phyloP scores from a whole-genome alignment of 2,113 vertebrate genomes.

The Mustela lutreola region DNA sequence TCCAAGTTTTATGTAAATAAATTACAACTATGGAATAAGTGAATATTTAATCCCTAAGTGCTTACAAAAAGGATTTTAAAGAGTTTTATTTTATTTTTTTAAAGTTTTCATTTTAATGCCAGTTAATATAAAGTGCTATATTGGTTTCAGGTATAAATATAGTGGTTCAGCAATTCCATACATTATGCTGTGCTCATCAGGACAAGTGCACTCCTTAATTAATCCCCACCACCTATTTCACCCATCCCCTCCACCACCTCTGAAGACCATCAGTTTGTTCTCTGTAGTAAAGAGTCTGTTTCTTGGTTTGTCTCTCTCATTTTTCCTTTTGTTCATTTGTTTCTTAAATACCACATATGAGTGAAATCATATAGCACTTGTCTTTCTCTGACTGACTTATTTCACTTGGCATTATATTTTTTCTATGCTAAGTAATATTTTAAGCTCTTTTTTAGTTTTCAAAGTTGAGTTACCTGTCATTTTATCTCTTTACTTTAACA shows the following conservation, averaged over 20 bases:
- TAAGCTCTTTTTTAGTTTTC: not conserved
- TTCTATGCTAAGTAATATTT: not conserved
- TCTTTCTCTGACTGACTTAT: not conserved
- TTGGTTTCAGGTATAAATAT: not conserved
- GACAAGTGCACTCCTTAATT: not conserved
- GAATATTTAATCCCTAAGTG: not conserved
- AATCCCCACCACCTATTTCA: not conserved
- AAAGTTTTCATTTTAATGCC: not conserved
- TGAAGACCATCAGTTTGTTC: not conserved
- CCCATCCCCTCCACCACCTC: not conserved
- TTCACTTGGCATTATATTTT: not conserved
- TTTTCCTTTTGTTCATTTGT: not conserved
- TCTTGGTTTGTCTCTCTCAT: not conserved
- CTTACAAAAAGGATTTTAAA: constrained; percentile 38
- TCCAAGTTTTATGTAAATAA: not conserved
- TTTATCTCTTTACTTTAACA: not conserved
- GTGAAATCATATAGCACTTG: not conserved
- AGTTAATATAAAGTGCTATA: not conserved
- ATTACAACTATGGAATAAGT: not conserved
- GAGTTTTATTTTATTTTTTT: not conserved
- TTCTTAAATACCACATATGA: not conserved
- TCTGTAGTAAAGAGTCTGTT: not conserved
- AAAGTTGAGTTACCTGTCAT: not conserved
- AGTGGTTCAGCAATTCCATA: not conserved
- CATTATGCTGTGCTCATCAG: not conserved